Base-by-base conservation (phyloP, 1,140 invertebrate genomes). In the Scaptodrosophila lebanonensis region DNA sequence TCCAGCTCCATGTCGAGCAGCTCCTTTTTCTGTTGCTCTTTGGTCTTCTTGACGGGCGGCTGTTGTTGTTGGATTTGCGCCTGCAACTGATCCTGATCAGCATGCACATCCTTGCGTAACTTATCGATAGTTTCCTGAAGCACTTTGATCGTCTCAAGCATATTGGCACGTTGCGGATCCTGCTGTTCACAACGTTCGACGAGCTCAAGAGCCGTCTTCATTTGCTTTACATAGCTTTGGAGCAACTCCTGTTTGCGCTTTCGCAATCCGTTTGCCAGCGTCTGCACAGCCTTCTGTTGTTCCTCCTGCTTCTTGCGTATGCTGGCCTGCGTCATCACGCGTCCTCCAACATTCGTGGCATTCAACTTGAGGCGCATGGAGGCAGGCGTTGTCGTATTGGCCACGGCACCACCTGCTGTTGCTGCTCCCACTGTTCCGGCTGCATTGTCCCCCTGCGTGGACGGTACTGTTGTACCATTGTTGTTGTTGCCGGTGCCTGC, bases 1-100 rank as follows among this genome's bases (percentile, higher is more conserved):
- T 87, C 86, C 33, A 87, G 48, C 61, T 87, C 86, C 61, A 87
- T 83, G 12, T 87, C 86, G 13, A 87, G 76, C 39, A 87, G 60
- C 50, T 87, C 86, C 58, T 87, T 87, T 17, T 87, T 86, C 17
- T 86, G 84, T 45, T 87, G 85, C 49, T 87, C 86, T 57, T 87
- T 87, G 39, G 85, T 76, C 58, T 87, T 87, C 32, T 86, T 85
- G 0, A 79, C 35, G 9, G 84, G 64, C 29, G 65, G 83, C 9
- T 70, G 67, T 29, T 72, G 66, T 29, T 76, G 69, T 44, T 82
- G 83, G 3, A 87, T 87, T 52, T 87, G 83, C 3, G 84, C 83
- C 42, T 86, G 73, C 25, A 87, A 12, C 39, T 85, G 84, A 51
- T 82, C 86, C 44, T 86, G 84, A 51, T 87, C 86, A 22, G 70